Conservation (phyloP, 1,140 invertebrate genomes). For the Pogonomyrmex barbatus region DNA sequence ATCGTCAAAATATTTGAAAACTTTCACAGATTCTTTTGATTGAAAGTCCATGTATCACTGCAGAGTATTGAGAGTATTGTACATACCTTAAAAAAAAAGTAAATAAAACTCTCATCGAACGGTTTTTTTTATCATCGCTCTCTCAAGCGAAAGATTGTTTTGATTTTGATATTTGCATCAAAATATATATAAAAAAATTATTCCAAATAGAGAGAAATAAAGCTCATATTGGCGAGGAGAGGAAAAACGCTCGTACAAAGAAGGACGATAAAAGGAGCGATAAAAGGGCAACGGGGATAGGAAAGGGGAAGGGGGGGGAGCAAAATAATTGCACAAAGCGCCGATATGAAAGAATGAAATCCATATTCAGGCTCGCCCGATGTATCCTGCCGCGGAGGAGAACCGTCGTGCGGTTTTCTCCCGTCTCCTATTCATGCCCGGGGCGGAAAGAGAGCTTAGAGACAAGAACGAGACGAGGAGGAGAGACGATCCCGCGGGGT, state of each 20-base stretch:
- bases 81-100: background rate
- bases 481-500: conserved; percentile 24
- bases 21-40: background rate
- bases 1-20: background rate
- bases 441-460: conserved; percentile 41
- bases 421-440: conserved; percentile 37
- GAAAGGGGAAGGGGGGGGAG: conserved; percentile 20
- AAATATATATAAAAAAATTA: conserved; percentile 11
- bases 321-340: conserved; percentile 79
- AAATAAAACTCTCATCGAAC: background rate
- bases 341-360: conserved; percentile 78
- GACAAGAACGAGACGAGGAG: conserved; percentile 12
- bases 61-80: background rate
- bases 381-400: conserved; percentile 72
- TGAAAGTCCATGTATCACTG: background rate
- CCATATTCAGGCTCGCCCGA: conserved; percentile 80
- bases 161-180: background rate
- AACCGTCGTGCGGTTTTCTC: background rate
- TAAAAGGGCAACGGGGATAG: conserved; percentile 1
- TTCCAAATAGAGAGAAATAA: background rate
- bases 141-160: background rate
- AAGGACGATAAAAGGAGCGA: background rate
- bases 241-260: background rate
- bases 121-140: background rate
- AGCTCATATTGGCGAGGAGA: background rate